Evolutionary conservation across 2,888 invertebrate species (phyloP), one percentile per base, ranked within the genome.

Genomic region (Eutolmus rufibarbis): DNA sequence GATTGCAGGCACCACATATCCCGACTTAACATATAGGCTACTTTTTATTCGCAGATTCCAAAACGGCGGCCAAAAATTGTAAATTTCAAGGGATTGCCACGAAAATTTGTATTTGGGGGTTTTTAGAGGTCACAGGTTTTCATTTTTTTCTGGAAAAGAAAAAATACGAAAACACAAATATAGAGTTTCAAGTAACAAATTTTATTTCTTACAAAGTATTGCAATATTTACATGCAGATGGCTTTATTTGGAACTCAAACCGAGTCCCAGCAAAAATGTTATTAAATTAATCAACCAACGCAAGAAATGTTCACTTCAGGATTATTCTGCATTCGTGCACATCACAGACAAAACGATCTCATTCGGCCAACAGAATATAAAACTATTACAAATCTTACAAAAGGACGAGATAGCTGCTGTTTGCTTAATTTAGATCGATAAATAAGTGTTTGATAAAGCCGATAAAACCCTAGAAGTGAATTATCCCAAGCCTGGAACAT

Each of bases 111-210:
- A n/a, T n/a, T n/a, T n/a, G n/a, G n/a, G n/a, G n/a, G n/a, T n/a
- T n/a, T n/a, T n/a, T n/a, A n/a, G n/a, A n/a, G n/a, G n/a, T n/a
- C n/a, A n/a, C n/a, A n/a, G n/a, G n/a, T n/a, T n/a, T n/a, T n/a
- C n/a, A n/a, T n/a, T n/a, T 31, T 34, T 34, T 34, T 34, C 4
- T 7, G 7, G 1, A 34, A 34, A 7, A 5, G 7, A 4, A 34
- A 12, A 34, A 12, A 28, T 28, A 16, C 16, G 28, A 78, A 43
- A 78, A 78, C 0, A 14, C 8, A 19, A 23, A 9, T 1, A 16
- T 40, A 14, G 40, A 78, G 51, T 81, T 84, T 84, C 84, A 84
- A 84, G 84, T 84, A 84, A 84, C 84, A 84, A 84, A 84, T 66
- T 84, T 84, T 74, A 74, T 84, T 84, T 23, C 84, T 84, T 84